Evolutionary conservation across 2,888 invertebrate genomes (phyloP).

Genomic region (Pterobdella sp.): DNA sequence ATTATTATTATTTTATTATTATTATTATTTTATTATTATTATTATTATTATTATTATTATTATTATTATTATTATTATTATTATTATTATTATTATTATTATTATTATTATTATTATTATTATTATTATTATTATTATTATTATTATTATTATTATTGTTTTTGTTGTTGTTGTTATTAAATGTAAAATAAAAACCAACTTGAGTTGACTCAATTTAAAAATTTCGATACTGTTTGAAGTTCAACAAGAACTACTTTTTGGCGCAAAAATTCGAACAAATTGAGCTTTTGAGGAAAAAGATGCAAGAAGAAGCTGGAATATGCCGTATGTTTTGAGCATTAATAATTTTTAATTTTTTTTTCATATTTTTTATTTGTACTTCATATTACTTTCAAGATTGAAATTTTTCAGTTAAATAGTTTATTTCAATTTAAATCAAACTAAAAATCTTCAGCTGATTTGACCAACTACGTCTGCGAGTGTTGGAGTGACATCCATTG

Average conservation of each 20-base stretch:
- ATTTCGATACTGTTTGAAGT: neutral
- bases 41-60: too few relatives aligned
- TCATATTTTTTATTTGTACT: too few relatives aligned
- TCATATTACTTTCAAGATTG: neutral
- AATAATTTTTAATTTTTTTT: constrained; percentile 5
- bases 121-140: too few relatives aligned
- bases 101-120: too few relatives aligned
- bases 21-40: too few relatives aligned
- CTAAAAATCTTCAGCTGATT: neutral
- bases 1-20: too few relatives aligned
- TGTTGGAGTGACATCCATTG: constrained; percentile 18
- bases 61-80: too few relatives aligned
- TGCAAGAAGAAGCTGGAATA: neutral
- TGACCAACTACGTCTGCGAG: constrained; percentile 7
- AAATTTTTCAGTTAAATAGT: neutral
- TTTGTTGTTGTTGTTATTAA: too few relatives aligned
- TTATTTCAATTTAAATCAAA: neutral
- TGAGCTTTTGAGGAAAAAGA: constrained; percentile 13
- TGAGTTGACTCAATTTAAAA: too few relatives aligned
- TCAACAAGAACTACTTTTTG: constrained; percentile 6
- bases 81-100: too few relatives aligned
- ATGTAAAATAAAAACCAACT: too few relatives aligned
- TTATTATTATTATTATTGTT: too few relatives aligned
- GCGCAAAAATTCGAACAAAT: neutral
- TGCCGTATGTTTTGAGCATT: constrained; percentile 12